phyloP scores from a whole-genome alignment of 2,888 invertebrate genomes.

The Oscheius sp. region DNA sequence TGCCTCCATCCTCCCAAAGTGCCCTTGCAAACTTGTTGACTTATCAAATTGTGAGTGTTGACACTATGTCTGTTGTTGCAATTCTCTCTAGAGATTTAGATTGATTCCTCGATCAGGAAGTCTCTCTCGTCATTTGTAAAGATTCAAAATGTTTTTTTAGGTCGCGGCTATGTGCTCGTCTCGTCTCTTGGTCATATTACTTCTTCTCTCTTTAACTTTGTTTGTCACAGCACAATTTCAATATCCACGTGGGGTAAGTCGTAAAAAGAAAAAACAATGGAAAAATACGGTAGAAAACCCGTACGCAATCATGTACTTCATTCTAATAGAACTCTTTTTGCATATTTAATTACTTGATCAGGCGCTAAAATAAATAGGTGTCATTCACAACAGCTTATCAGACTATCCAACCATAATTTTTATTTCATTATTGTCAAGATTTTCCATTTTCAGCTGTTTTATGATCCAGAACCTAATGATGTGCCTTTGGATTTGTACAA shows the following conservation, averaged over 20 bases:
- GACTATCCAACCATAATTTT: no score
- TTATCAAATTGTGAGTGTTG: neutral
- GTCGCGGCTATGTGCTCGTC: conserved; percentile 23
- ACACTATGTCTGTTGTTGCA: neutral
- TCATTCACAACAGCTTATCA: no score
- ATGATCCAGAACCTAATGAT: neutral
- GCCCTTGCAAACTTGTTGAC: neutral
- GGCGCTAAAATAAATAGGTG: no score
- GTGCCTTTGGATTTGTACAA: conserved; percentile 5
- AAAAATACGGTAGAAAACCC: no score
- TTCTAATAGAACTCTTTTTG: no score
- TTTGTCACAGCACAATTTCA: conserved; percentile 13
- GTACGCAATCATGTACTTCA: neutral
- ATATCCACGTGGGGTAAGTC: neutral
- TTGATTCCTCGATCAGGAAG: neutral
- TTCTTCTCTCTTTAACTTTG: conserved; percentile 3
- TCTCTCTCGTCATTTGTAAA: neutral
- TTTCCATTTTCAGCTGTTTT: conserved; percentile 10
- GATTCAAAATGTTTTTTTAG: neutral
- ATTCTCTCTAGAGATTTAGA: neutral
- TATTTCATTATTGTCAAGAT: no score
- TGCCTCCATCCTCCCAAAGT: neutral
- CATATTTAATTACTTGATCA: no score
- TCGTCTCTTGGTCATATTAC: conserved; percentile 14
- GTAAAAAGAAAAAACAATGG: no score